phyloP scores from a whole-genome alignment of 2,113 vertebrate genomes.

The Mohoua ochrocephala region DNA sequence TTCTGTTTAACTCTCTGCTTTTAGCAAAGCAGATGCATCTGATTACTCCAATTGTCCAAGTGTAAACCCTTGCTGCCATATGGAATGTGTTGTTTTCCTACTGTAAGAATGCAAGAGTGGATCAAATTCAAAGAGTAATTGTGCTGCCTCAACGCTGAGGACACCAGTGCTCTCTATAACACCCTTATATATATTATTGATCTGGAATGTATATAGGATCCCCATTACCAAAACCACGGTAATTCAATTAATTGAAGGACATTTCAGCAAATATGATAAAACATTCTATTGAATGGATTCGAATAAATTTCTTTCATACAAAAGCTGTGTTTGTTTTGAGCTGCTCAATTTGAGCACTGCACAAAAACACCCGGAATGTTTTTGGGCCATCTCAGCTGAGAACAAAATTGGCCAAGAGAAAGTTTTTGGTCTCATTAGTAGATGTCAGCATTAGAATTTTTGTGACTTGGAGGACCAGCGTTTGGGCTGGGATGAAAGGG shows the following conservation, averaged over 20 bases:
- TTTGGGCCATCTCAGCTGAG: background rate
- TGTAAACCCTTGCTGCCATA: background rate
- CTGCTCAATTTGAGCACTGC: background rate
- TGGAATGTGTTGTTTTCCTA: background rate
- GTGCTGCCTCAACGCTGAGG: background rate
- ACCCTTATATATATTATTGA: background rate
- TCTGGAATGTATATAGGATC: background rate
- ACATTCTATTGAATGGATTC: background rate
- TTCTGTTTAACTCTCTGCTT: background rate
- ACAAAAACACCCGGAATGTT: background rate
- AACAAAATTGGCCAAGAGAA: background rate
- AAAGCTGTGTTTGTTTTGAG: background rate
- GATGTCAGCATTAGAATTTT: background rate
- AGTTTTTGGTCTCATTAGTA: background rate
- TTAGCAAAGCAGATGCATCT: background rate
- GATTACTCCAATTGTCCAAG: background rate
- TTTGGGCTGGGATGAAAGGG: background rate
- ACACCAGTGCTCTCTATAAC: fast-evolving
- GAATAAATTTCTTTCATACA: background rate
- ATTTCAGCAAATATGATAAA: background rate
- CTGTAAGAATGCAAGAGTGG: background rate
- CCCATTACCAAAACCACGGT: background rate
- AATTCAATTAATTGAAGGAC: background rate
- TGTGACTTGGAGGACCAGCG: background rate
- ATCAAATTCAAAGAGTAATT: background rate